These are phyloP conservation scores for Artemia franciscana DNA, from an alignment of 1,140 invertebrate species.

Conservation along the genomic window DNA sequence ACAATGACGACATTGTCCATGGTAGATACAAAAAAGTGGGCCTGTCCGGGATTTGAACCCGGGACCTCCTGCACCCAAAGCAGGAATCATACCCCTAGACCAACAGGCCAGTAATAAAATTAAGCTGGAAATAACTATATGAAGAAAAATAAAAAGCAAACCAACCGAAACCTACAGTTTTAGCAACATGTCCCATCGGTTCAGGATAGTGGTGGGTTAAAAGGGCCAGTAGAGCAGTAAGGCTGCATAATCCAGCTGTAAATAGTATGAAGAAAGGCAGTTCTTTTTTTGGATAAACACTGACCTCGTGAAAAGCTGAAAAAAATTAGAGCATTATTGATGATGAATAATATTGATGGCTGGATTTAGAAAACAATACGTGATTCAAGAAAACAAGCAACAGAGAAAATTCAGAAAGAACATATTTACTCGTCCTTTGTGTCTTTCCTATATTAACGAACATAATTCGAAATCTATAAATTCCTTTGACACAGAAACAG, in stretches of 20 bases:
- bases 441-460: no score
- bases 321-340: no score
- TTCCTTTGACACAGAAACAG: no score
- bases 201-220: conserved; percentile 87
- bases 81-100: conserved; percentile 75
- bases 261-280: conserved; percentile 86
- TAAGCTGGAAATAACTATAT: background rate
- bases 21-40: no score
- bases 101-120: conserved; percentile 21
- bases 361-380: background rate
- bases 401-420: no score
- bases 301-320: conserved; percentile 71
- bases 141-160: background rate
- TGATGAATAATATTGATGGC: no score
- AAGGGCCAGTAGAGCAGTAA: conserved; percentile 76
- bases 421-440: no score
- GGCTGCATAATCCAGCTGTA: conserved; percentile 75
- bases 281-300: conserved; percentile 88
- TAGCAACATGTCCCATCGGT: conserved; percentile 62
- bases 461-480: no score
- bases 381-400: background rate
- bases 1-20: no score
- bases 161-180: conserved; percentile 29
- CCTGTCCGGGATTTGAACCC: conserved; percentile 67
- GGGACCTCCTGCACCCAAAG: conserved; percentile 73